Percentiles rank a stretch among this genome's conserved stretches.
These are phyloP conservation scores for Urosaurus nigricauda DNA, from an alignment of 2,797 vertebrate species.

Conservation along the genomic window DNA sequence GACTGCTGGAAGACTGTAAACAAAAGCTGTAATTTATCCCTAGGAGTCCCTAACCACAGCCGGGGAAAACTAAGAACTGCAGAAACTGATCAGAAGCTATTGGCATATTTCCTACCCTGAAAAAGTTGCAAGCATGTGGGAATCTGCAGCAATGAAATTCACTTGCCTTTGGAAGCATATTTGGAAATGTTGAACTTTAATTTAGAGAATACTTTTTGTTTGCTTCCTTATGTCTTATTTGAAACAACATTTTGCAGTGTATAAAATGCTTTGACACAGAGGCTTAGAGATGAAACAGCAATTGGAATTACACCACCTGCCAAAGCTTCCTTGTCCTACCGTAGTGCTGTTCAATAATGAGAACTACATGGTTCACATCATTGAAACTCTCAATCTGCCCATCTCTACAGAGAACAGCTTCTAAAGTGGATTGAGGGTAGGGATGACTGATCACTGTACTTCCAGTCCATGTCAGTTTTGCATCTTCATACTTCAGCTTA, in stretches of 20 bases:
- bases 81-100: not conserved
- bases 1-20: slow-evolving; percentile 3
- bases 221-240: not conserved
- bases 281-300: not conserved
- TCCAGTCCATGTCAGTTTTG: not conserved
- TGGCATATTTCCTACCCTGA: not conserved
- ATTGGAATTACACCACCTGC: too few relatives aligned
- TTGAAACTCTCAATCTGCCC: not conserved
- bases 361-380: too few relatives aligned
- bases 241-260: not conserved
- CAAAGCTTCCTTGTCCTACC: not conserved
- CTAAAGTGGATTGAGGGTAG: not conserved
- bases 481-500: not conserved
- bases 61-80: not conserved
- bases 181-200: not conserved
- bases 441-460: not conserved
- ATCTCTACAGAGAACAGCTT: not conserved
- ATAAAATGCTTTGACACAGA: not conserved
- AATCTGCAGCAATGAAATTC: not conserved
- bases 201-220: too few relatives aligned
- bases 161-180: not conserved
- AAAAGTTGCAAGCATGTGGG: not conserved
- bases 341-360: not conserved
- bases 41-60: not conserved
- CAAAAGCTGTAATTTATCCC: not conserved